A percentile compares a stretch with the other conserved stretches of the same genome.
Conservation (phyloP, 2,113 vertebrate genomes). For the Irena cyanogastra region DNA sequence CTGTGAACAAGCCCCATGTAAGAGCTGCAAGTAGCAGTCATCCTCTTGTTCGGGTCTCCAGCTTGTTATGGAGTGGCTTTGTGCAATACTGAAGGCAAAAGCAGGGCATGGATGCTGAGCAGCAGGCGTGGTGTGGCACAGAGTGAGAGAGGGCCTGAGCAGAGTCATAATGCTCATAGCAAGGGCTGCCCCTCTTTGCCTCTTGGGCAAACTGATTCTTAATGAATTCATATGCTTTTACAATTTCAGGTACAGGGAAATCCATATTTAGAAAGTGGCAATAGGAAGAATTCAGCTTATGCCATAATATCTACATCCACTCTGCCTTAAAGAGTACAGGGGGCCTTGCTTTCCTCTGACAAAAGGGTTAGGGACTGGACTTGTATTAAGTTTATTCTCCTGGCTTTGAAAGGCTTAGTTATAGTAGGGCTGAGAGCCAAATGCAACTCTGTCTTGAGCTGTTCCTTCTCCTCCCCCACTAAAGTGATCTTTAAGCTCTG, state of each 20-base stretch:
- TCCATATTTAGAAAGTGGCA: background rate
- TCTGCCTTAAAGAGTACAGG: background rate
- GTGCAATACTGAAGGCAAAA: background rate
- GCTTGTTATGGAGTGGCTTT: background rate
- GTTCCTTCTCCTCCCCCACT: background rate
- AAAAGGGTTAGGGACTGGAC: background rate
- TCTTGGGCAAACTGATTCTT: background rate
- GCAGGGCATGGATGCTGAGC: background rate
- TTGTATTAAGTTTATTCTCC: background rate
- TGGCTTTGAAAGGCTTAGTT: conserved; percentile 25
- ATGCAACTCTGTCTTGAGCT: background rate
- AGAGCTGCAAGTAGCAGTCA: background rate
- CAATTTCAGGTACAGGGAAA: background rate
- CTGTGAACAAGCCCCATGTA: background rate
- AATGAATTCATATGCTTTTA: background rate
- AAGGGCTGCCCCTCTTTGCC: background rate
- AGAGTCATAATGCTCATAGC: background rate
- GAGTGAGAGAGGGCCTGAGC: background rate
- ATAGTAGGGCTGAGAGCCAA: conserved; percentile 28
- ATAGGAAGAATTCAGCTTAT: background rate
- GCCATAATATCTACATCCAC: background rate
- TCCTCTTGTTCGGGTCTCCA: background rate
- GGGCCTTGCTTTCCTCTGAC: background rate
- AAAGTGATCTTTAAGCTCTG: conserved; percentile 19
- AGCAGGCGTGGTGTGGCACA: background rate